These are phyloP conservation scores for Tragelaphus oryx DNA, from an alignment of 2,797 vertebrate genomes.

Conservation along the genomic window DNA sequence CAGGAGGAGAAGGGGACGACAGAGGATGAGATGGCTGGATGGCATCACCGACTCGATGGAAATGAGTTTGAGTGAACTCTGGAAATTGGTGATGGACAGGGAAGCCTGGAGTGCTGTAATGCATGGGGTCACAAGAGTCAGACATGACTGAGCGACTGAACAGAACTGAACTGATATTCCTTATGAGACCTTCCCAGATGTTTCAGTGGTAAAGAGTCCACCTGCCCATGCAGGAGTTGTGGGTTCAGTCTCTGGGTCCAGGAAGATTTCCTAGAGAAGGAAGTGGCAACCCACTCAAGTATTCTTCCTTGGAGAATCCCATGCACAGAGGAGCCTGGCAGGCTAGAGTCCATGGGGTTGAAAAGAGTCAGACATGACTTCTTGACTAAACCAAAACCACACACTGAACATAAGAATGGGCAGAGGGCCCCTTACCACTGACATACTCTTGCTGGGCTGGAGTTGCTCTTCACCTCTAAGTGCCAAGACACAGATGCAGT, in stretches of 20 bases:
- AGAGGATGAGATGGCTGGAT: too few relatives aligned
- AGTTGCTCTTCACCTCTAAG: not conserved
- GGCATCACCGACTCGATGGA: accelerated
- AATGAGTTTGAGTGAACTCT: too few relatives aligned
- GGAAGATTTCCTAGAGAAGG: not conserved
- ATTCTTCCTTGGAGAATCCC: not conserved
- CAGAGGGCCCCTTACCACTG: not conserved
- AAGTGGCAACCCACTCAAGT: not conserved
- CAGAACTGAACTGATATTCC: too few relatives aligned
- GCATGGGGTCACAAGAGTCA: too few relatives aligned
- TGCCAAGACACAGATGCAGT: not conserved
- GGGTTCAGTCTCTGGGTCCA: not conserved
- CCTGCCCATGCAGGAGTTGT: not conserved
- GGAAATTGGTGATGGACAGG: accelerated
- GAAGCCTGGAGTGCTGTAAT: accelerated
- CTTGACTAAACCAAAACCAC: not conserved
- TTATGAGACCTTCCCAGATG: not conserved
- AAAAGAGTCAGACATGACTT: not conserved
- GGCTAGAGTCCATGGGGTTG: not conserved
- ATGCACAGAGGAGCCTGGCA: not conserved
- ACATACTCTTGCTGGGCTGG: not conserved
- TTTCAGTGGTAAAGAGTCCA: not conserved
- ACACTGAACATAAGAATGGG: not conserved
- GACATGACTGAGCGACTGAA: accelerated
- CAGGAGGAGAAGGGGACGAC: too few relatives aligned